Base-by-base conservation (phyloP, 2,113 vertebrate species). In the Mobula hypostoma region DNA sequence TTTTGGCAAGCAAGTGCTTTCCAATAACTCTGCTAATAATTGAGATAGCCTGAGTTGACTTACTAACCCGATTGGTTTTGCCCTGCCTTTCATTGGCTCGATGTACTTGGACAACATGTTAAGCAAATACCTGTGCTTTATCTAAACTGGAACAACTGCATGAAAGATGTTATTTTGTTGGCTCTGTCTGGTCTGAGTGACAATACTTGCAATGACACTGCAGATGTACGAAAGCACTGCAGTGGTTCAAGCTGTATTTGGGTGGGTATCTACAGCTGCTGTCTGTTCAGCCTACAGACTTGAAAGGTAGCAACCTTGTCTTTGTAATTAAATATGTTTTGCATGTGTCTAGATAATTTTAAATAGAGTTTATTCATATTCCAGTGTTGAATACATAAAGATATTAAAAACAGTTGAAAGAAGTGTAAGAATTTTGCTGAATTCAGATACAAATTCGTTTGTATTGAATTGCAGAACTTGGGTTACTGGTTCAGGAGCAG, bases 301-400 rank as follows among this genome's bases (percentile, higher is more conserved):
- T 90, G 61, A 29, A 90, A 68, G 66, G 12, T 17, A 66, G 58
- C 5, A 15, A 66, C 12, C 61, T 15, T 61, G 29, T 36, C 24
- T 61, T 90, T 32, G 61, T 90, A 90, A 90, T 88, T 88, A 66
- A 32, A 32, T n/a, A 87, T 66, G 15, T 63, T 68, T 66, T 90
- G 29, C 7, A n/a, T 66, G 17, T 68, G 61, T 19, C n/a, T 19
- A 90, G 58, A 63, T 88, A 32, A 66, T 88, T 88, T 88, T 88
- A 40, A 48, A 7, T 58, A 48, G 29, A 88, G 63, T 24, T 74
- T 74, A 27, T 48, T 72, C 27, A 76, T 48, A 48, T 93, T 93
- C 70, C 68, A 27, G 29, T 48, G 36, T 2, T 70, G 24, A 74
- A 76, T 36, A 36, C 36, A 93, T 32, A 29, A 76, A 27, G 27